Evolutionary conservation across 2,113 vertebrate species (phyloP), one percentile per base, ranked within the genome.

Genomic region (Leptobrachium ailaonicum): DNA sequence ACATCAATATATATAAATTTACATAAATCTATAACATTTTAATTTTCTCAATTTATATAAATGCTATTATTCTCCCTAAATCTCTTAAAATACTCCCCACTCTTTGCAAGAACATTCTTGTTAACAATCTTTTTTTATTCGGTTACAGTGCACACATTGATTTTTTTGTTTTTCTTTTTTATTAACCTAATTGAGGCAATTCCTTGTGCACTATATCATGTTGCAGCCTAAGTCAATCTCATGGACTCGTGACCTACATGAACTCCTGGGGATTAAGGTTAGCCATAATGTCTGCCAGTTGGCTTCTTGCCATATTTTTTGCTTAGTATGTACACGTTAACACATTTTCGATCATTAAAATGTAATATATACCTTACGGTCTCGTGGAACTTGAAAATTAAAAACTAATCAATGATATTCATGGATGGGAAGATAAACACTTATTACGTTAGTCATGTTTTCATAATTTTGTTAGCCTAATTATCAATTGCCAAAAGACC

Each of bases 151-250:
- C 62, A 70, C 66, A 60, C 50, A 77, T 77, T 60, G 42, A 77
- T 77, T 44, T 77, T 50, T 50, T 8, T 50, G 4, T 60, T 70
- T 70, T 66, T 77, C 8, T 50, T 60, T 70, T 70, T 66, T 77
- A 77, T 77, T 77, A 62, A 43, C 14, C 42, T 60, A 77, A 70
- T 70, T 60, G 67, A 77, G 56, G 54, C 53, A 77, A 62, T 71
- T 70, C 53, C 56, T 67, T n/a, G 64, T 76, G 41, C 41, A 70
- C 76, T 77, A 20, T 77, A 77, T 77, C 66, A 43, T 13, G 47
- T 77, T 70, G 50, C 66, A 62, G 10, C 41, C 67, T 40, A 62
- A 77, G 76, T 53, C 53, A 77, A 77, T 45, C 42, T 62, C 7
- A 58, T 40, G 44, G 66, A 54, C 76, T 53, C 54, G n/a, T 47